These are phyloP conservation scores for Conchocele bisecta DNA, from an alignment of 2,888 invertebrate species.

Conservation along the genomic window DNA sequence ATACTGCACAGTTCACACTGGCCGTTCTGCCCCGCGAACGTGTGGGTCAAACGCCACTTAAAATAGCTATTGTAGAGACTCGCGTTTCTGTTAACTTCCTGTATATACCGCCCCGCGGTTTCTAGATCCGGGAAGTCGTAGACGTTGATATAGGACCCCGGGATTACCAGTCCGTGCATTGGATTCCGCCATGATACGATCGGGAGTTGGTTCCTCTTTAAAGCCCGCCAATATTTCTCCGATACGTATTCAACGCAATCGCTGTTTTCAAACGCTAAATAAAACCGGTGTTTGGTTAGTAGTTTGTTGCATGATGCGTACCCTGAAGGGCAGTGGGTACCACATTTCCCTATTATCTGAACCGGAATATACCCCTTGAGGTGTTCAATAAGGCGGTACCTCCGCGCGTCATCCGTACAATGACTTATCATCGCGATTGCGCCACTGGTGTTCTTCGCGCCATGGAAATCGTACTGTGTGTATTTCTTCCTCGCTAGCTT, in stretches of 20 bases:
- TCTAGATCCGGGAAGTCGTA: constrained; percentile 30
- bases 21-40: not conserved
- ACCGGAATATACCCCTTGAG: constrained; percentile 19
- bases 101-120: constrained; percentile 31
- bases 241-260: constrained; percentile 37
- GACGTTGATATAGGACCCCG: constrained; percentile 40
- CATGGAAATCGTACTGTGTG: constrained; percentile 2
- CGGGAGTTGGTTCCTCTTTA: constrained; percentile 23
- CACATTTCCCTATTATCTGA: constrained; percentile 25
- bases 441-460: not conserved
- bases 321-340: constrained; percentile 6
- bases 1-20: constrained; percentile 28
- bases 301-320: constrained; percentile 13
- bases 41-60: constrained; percentile 26
- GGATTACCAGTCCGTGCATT: constrained; percentile 22
- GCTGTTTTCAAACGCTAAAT: constrained; percentile 42
- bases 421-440: constrained; percentile 37
- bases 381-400: constrained; percentile 30
- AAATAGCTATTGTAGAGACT: constrained; percentile 42
- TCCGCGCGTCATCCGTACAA: constrained; percentile 33
- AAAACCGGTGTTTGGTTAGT: constrained; percentile 25
- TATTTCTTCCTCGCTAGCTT: not conserved
- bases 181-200: constrained; percentile 32
- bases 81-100: constrained; percentile 32
- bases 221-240: constrained; percentile 44